A percentile compares a stretch with the other conserved stretches of the same genome.
phyloP scores from a whole-genome alignment of 1,140 invertebrate genomes.

The Zaprionus inermis region DNA sequence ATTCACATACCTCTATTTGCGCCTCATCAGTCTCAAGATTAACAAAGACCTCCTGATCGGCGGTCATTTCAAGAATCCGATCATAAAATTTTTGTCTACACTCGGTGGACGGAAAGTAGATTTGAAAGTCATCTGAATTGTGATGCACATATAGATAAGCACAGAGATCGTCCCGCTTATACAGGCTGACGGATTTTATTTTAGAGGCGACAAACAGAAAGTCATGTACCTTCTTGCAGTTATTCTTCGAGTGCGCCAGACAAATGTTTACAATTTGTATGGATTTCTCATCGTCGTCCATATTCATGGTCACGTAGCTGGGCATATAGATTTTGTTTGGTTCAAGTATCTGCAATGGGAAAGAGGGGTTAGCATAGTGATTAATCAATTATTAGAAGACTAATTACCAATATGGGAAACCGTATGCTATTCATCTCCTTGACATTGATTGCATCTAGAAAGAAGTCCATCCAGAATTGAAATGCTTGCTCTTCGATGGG shows the following conservation, averaged over 20 bases:
- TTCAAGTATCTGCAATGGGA: conserved; percentile 91
- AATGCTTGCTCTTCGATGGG: conserved; percentile 95
- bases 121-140: conserved; percentile 99
- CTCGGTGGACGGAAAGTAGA: conserved; percentile 96
- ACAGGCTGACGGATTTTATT: conserved; percentile 97
- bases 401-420: conserved; percentile 89
- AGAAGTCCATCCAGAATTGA: conserved; percentile 99
- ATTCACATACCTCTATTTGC: conserved; percentile 64
- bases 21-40: conserved; percentile 86
- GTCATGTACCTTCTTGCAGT: conserved; percentile 94
- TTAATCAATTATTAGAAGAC: background rate
- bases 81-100: conserved; percentile 94
- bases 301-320: conserved; percentile 97
- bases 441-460: conserved; percentile 93
- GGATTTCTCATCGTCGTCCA: conserved; percentile 96
- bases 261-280: conserved; percentile 95
- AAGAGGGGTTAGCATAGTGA: background rate
- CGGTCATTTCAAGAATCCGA: conserved; percentile 92
- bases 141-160: conserved; percentile 99
- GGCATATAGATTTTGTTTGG: conserved; percentile 97
- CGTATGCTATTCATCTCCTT: conserved; percentile 91
- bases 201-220: conserved; percentile 96
- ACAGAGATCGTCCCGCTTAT: conserved; percentile 97
- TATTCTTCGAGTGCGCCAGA: conserved; percentile 89
- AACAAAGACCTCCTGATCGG: conserved; percentile 93